Percentiles rank a stretch among this genome's conserved stretches.
phyloP scores from a whole-genome alignment of 1,140 invertebrate species.

The Eciton burchellii region DNA sequence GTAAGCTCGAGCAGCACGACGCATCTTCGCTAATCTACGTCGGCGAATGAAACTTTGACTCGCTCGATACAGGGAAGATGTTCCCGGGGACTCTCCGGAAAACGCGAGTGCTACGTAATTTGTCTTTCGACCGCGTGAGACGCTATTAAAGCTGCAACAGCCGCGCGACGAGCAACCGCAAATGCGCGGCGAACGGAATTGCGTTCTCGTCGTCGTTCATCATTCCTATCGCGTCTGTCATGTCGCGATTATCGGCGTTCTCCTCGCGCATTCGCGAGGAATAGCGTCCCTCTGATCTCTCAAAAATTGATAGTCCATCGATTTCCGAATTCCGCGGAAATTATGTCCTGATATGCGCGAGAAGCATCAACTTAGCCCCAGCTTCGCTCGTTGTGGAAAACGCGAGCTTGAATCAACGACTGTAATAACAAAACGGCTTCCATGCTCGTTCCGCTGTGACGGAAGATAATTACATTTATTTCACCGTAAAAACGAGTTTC shows the following conservation, averaged over 20 bases:
- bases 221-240: not conserved
- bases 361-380: no score
- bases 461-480: conserved; percentile 52
- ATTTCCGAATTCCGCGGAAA: no score
- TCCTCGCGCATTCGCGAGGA: not conserved
- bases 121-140: conserved; percentile 47
- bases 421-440: conserved; percentile 20
- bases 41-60: conserved; percentile 47
- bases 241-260: not conserved
- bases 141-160: conserved; percentile 46
- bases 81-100: conserved; percentile 45
- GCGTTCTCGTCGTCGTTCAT: not conserved
- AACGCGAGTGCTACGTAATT: conserved; percentile 50
- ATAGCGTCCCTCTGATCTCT: not conserved
- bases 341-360: no score
- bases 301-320: not conserved
- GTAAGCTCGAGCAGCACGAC: conserved; percentile 27
- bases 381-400: not conserved
- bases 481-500: conserved; percentile 43
- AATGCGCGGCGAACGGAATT: conserved; percentile 1
- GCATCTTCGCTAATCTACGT: conserved; percentile 46
- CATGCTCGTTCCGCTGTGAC: not conserved
- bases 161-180: not conserved
- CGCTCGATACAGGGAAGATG: conserved; percentile 41
- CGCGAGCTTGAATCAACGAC: not conserved